Evolutionary conservation across 2,888 invertebrate genomes (phyloP), one percentile per base, ranked within the genome.

Genomic region (Corythucha ciliata): DNA sequence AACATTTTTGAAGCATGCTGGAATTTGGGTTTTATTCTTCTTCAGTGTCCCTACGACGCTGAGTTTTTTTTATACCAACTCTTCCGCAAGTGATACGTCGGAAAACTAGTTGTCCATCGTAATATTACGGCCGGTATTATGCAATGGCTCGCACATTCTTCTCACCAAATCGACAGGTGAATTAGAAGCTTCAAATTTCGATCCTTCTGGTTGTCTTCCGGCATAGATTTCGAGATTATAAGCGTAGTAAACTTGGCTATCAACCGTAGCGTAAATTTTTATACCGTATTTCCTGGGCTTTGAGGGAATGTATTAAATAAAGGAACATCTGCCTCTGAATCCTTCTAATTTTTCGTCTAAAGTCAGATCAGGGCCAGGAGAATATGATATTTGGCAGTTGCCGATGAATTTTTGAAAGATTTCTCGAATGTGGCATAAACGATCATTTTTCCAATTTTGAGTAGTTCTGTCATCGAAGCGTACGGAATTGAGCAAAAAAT

Each of bases 101-200:
- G 59, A 55, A 58, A 63, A 64, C 61, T 63, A 64, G 55, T 63
- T 63, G 39, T 63, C 62, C 18, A 59, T 58, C 18, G 61, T 64
- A 12, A 63, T 56, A 53, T 63, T 63, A 25, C 60, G 55, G 39
- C 63, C 61, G 10, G 60, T 63, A 25, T 61, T 56, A 50, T 56
- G 47, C 50, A 64, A 40, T 37, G 60, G 59, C 45, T 60, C 57
- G 16, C 49, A 36, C 6, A 64, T 40, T 18, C 61, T 48, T 53
- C 62, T 40, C n/a, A 63, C 60, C 18, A 59, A 50, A 39, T 64
- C 63, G 5, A 62, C 61, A 22, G 64, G 62, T 45, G 58, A 24
- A 16, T 48, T 48, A n/a, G 25, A 26, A 5, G 27, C 25, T 8
- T 2, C 14, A 24, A 39, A 48, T 7, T 14, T 24, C 6, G 37